Evolutionary conservation across 2,113 vertebrate genomes (phyloP).

Genomic region (Siniperca chuatsi): DNA sequence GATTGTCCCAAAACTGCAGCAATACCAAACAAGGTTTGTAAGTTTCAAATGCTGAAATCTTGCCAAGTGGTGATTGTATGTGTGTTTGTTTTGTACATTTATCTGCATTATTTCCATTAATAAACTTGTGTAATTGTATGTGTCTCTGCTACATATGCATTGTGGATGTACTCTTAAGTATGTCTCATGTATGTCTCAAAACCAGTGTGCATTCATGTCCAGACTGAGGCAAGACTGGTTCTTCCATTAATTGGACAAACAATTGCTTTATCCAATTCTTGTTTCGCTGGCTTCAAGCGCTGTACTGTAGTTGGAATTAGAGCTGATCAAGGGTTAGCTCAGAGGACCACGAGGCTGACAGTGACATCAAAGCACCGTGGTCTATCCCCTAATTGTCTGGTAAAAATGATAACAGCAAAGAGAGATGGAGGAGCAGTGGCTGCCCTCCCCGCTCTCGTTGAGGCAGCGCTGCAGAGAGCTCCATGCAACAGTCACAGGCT

Average conservation of each 20-base stretch:
- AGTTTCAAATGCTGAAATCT: not conserved
- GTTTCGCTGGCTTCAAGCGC: constrained; percentile 61
- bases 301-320: constrained; percentile 62
- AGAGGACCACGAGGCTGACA: constrained; percentile 66
- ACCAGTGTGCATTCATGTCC: constrained; percentile 24
- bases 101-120: not conserved
- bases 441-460: constrained; percentile 44
- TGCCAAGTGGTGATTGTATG: not conserved
- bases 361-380: constrained; percentile 74
- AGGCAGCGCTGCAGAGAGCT: constrained; percentile 47
- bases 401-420: constrained; percentile 74
- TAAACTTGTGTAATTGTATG: not conserved
- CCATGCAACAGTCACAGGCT: constrained; percentile 25
- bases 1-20: not conserved
- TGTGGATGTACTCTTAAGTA: not conserved
- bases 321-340: constrained; percentile 69
- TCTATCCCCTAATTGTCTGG: constrained; percentile 77
- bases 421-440: constrained; percentile 46
- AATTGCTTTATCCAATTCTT: constrained; percentile 59
- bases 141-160: not conserved
- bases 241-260: constrained; percentile 59
- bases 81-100: constrained; percentile 4
- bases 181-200: constrained; percentile 1
- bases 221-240: constrained; percentile 21
- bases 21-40: not conserved